Conservation (phyloP, 2,113 vertebrate genomes). For the Actinemys pallida region DNA sequence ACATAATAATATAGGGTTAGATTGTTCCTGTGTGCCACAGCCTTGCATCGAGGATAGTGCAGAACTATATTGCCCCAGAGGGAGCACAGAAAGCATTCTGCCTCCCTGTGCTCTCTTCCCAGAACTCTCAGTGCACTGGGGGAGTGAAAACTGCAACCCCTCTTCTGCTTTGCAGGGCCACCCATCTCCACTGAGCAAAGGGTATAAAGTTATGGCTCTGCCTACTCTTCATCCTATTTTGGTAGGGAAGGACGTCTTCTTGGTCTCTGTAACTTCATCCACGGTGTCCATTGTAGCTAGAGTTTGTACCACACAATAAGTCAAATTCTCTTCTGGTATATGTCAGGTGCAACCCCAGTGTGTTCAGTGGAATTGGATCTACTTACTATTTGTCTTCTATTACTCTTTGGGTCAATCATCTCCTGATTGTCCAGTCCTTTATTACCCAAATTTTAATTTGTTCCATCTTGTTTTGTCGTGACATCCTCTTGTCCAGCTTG, state of each 20-base stretch:
- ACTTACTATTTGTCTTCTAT: not conserved
- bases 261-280: not conserved
- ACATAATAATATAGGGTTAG: not conserved
- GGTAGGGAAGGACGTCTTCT: not conserved
- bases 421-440: not conserved
- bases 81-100: not conserved
- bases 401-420: not conserved
- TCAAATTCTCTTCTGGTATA: not conserved
- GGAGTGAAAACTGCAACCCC: not conserved
- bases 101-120: not conserved
- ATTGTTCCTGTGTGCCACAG: not conserved
- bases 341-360: fast-evolving
- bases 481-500: not conserved
- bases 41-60: not conserved
- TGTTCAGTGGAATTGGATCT: not conserved
- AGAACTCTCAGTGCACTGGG: not conserved
- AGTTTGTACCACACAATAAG: not conserved
- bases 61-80: not conserved
- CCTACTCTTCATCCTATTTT: not conserved
- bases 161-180: not conserved
- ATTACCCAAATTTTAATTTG: not conserved
- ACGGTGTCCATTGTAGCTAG: not conserved
- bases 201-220: not conserved
- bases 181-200: not conserved
- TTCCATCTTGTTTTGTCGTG: not conserved